Percentiles rank a stretch among this genome's conserved stretches.
Evolutionary conservation across 2,113 vertebrate species (phyloP).

Genomic region (Datnioides undecimradiatus): DNA sequence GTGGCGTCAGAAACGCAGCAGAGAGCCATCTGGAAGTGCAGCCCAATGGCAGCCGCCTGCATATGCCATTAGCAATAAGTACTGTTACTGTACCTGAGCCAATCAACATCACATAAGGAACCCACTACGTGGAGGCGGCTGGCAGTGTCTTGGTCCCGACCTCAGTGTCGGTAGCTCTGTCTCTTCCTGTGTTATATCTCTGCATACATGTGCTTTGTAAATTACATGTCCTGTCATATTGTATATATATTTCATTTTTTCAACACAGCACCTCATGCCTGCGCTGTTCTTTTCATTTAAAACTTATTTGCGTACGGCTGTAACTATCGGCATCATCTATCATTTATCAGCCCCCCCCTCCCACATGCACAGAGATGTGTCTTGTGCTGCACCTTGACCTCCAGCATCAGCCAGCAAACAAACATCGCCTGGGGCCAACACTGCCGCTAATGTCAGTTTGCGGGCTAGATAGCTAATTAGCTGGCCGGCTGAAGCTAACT

Average conservation of each 20-base stretch:
- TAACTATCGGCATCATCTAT: neutral
- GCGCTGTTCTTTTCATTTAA: neutral
- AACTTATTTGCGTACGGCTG: neutral
- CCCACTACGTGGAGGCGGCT: conserved; percentile 23
- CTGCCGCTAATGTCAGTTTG: neutral
- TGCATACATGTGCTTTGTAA: neutral
- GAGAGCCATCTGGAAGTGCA: conserved; percentile 67
- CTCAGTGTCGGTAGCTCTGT: neutral
- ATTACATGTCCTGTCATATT: neutral
- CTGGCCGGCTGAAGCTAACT: neutral
- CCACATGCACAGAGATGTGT: neutral
- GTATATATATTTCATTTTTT: too few relatives aligned
- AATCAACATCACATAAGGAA: conserved; percentile 53
- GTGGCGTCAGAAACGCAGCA: conserved; percentile 45
- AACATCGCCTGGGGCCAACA: neutral
- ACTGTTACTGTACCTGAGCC: conserved; percentile 45
- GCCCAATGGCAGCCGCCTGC: conserved; percentile 47
- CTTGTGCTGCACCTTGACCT: neutral
- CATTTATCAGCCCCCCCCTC: neutral
- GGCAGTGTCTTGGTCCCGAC: conserved; percentile 5
- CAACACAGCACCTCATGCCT: neutral
- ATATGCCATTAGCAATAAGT: conserved; percentile 46
- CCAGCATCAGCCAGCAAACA: neutral
- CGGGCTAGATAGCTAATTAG: neutral
- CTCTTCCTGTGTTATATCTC: neutral